phyloP scores from a whole-genome alignment of 2,113 vertebrate species.

The Microtus ochrogaster region DNA sequence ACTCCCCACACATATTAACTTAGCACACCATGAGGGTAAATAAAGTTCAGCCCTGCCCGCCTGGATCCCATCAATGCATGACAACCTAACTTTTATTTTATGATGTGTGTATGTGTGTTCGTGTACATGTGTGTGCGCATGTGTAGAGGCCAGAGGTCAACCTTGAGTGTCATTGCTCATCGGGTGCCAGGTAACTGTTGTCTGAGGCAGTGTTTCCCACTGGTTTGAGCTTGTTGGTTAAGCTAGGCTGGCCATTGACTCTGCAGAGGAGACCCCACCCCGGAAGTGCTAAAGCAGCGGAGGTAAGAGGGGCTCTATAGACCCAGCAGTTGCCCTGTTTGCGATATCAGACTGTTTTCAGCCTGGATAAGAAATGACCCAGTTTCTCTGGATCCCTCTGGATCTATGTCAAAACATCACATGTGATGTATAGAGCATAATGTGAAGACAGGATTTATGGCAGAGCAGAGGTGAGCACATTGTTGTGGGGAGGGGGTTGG shows the following conservation, averaged over 20 bases:
- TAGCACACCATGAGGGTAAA: neutral
- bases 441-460: neutral
- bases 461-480: neutral
- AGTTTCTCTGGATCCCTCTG: neutral
- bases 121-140: neutral
- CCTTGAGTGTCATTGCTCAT: neutral
- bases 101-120: neutral
- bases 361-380: neutral
- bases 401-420: neutral
- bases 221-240: neutral
- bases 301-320: neutral
- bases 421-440: neutral
- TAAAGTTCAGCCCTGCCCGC: neutral
- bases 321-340: too few relatives aligned
- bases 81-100: neutral
- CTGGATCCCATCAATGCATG: neutral
- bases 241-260: too few relatives aligned
- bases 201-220: neutral
- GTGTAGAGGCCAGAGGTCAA: neutral
- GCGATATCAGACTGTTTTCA: neutral
- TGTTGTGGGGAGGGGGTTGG: accelerated
- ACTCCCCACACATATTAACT: neutral
- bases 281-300: too few relatives aligned
- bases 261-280: too few relatives aligned
- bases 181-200: neutral